These are phyloP conservation scores for Bergia sp. DNA, from an alignment of 92 coral and sea anemone species.

Conservation along the genomic window DNA sequence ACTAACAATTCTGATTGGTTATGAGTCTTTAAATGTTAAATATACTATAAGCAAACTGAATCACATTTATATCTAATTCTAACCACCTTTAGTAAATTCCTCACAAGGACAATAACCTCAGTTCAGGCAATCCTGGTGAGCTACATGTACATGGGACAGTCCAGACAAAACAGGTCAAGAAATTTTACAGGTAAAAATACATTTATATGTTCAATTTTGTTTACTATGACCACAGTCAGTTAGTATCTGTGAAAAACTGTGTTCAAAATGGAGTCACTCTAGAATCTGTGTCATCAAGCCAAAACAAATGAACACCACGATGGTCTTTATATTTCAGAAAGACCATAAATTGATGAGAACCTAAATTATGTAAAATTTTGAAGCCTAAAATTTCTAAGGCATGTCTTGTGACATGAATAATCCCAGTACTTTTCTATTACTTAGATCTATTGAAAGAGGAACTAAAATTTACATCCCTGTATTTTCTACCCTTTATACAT, in stretches of 20 bases:
- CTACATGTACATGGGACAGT: too few relatives aligned
- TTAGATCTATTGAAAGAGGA: neutral
- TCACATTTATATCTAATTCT: too few relatives aligned
- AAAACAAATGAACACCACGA: neutral
- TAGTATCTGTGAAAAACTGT: too few relatives aligned
- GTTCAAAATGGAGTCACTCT: neutral
- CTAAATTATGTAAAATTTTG: neutral
- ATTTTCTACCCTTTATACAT: neutral
- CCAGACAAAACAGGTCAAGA: too few relatives aligned
- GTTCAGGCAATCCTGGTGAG: too few relatives aligned
- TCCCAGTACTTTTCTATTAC: too few relatives aligned
- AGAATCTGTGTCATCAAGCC: neutral
- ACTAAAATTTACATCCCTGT: neutral
- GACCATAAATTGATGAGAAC: neutral
- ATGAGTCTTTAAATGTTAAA: too few relatives aligned
- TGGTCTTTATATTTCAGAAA: neutral
- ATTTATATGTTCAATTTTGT: neutral
- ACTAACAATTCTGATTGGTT: too few relatives aligned
- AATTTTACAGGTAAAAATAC: too few relatives aligned
- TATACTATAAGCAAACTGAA: too few relatives aligned
- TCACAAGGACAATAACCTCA: too few relatives aligned
- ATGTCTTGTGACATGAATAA: neutral
- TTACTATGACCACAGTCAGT: constrained; percentile 13
- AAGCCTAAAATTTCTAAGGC: neutral
- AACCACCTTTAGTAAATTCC: too few relatives aligned